Percentiles rank a stretch among this genome's conserved stretches.
phyloP scores from a whole-genome alignment of 2,888 invertebrate genomes.

The Morpho achilles region DNA sequence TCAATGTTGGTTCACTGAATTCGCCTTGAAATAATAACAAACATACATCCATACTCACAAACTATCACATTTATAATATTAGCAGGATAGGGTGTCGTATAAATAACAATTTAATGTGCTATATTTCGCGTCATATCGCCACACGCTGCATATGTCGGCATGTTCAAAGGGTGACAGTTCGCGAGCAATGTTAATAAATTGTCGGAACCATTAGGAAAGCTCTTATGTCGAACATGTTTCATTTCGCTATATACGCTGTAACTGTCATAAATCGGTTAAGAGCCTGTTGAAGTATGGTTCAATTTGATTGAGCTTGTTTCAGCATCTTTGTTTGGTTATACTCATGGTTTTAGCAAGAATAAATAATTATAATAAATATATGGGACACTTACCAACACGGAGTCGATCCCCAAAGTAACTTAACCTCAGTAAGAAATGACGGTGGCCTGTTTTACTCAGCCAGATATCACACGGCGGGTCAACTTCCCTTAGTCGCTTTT shows the following conservation, averaged over 20 bases:
- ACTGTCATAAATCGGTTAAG: constrained; percentile 8
- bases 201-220: constrained; percentile 19
- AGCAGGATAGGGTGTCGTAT: not conserved
- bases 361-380: too few species aligned
- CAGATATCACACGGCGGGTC: too few species aligned
- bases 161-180: constrained; percentile 19
- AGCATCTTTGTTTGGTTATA: not conserved
- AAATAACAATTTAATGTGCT: constrained; percentile 5
- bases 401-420: too few species aligned
- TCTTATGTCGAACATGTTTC: constrained; percentile 8
- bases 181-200: constrained; percentile 17
- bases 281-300: constrained; percentile 14
- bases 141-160: constrained; percentile 7
- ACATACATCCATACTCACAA: too few species aligned
- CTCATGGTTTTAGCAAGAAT: not conserved
- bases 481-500: too few species aligned
- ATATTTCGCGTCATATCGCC: constrained; percentile 3
- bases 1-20: too few species aligned
- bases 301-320: not conserved
- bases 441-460: too few species aligned
- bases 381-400: too few species aligned
- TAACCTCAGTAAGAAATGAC: too few species aligned
- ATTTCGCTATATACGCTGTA: constrained; percentile 6
- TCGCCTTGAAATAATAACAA: too few species aligned
- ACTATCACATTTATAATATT: too few species aligned